Base-by-base conservation (phyloP, 2,888 invertebrate species). In the Xylota segnis region DNA sequence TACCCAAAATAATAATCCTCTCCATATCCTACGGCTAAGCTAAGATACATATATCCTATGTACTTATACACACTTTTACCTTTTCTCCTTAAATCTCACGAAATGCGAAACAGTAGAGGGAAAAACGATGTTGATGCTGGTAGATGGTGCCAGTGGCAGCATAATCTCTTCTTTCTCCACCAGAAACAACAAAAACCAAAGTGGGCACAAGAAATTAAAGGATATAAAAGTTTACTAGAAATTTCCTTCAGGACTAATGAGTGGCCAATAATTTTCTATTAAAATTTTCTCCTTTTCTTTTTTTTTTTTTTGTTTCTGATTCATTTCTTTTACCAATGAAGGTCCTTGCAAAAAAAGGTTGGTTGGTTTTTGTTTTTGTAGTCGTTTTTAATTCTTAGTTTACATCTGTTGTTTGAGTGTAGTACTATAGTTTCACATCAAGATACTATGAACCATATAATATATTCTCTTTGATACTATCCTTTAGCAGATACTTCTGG, bases 191-290 rank as follows among this genome's bases (percentile, higher is more conserved):
- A 59, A n/a, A 40, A 59, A 18, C 23, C 7, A 23, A 40, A 40
- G 27, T 59, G 68, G 54, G 54, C 29, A 54, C 5, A 68, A 68
- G 40, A 54, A 68, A 68, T 54, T 54, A 68, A 54, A 29, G 40
- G 59, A 59, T 40, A 27, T 40, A 43, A 40, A 59, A 59, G 40
- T 68, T 68, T 68, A 40, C 16, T 52, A 6, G 12, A 27, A 68
- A 43, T 29, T 37, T 23, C 50, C 54, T 68, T 40, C 68, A 40
- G 18, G 40, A 43, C 68, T 54, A 68, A 68, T 68, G 68, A 68
- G 54, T 68, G 68, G 27, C 40, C 68, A 68, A 68, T 54, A 68
- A 43, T 68, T 29, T 10, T 54, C 29, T 29, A 27, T 40, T 10
- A 29, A 27, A 52, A 37, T 0, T 34, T n/a, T 27, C n/a, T 23